Conservation (phyloP, 2,888 invertebrate species). For the Mimumesa dahlbomi region DNA sequence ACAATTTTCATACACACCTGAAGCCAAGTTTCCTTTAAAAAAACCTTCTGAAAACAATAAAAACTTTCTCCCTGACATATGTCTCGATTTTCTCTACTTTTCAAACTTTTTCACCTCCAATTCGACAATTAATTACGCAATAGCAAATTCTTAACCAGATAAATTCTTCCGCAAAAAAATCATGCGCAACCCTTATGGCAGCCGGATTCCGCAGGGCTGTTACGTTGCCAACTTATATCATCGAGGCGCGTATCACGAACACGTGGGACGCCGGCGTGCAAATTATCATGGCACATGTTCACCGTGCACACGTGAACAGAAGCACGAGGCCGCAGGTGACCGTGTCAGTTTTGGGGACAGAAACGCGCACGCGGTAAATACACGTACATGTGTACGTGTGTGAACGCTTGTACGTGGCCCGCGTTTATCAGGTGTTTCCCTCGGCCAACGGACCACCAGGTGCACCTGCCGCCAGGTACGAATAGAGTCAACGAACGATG, state of each 20-base stretch:
- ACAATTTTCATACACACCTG: no score
- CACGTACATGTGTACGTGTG: conserved; percentile 36
- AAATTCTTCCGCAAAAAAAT: no score
- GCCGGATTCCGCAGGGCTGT: conserved; percentile 14
- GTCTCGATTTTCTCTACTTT: no score
- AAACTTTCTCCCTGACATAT: no score
- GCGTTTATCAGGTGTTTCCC: conserved; percentile 70
- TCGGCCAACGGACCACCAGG: conserved; percentile 65
- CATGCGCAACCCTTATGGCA: conserved; percentile 12
- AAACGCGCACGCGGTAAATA: conserved; percentile 28
- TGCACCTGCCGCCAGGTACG: conserved; percentile 68
- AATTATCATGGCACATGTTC: conserved; percentile 22
- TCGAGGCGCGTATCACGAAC: conserved; percentile 2
- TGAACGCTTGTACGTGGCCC: conserved; percentile 29
- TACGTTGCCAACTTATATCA: conserved; percentile 16
- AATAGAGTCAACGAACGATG: conserved; percentile 61
- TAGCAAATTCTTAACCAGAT: no score
- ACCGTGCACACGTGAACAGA: conserved; percentile 5
- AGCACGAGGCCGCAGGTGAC: conserved; percentile 57
- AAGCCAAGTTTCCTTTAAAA: no score
- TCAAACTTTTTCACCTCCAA: no score
- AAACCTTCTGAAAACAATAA: no score
- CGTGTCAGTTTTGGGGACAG: conserved; percentile 46
- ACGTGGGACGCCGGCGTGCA: background rate
- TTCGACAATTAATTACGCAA: no score